Conservation (phyloP, 2,113 vertebrate species). For the Anhinga rufa region DNA sequence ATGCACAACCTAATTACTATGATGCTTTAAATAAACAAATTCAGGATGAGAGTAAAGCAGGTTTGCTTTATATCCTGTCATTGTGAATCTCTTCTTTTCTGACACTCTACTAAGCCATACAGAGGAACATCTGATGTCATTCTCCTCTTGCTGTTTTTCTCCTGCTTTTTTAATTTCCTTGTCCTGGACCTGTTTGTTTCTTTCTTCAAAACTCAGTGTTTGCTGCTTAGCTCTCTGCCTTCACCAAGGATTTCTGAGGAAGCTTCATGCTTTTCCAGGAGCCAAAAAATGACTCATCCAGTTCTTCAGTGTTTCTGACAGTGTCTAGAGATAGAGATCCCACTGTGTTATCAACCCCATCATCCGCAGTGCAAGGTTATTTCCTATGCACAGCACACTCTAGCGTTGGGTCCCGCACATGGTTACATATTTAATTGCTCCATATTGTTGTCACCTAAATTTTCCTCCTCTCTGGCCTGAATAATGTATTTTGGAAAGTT, state of each 20-base stretch:
- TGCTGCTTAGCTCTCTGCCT: neutral
- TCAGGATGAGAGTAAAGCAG: neutral
- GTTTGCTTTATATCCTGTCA: neutral
- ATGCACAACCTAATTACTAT: neutral
- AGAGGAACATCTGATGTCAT: neutral
- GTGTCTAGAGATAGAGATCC: neutral
- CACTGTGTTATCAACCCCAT: rapidly evolving
- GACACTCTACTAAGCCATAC: neutral
- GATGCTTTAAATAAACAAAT: neutral
- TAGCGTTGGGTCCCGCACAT: neutral
- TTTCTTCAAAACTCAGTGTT: neutral
- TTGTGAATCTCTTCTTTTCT: neutral
- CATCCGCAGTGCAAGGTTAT: rapidly evolving
- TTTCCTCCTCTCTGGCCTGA: neutral
- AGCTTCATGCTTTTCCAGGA: neutral
- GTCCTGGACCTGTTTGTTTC: neutral
- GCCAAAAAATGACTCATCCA: neutral
- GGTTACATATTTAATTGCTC: neutral
- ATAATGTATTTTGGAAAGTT: neutral
- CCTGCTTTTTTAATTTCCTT: neutral
- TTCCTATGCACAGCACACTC: neutral
- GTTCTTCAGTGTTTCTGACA: neutral
- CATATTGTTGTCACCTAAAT: rapidly evolving
- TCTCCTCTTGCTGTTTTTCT: neutral
- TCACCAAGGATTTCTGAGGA: neutral